Evolutionary conservation across 2,888 invertebrate species (phyloP), one percentile per base, ranked within the genome.

Genomic region (Julus scandinavius): DNA sequence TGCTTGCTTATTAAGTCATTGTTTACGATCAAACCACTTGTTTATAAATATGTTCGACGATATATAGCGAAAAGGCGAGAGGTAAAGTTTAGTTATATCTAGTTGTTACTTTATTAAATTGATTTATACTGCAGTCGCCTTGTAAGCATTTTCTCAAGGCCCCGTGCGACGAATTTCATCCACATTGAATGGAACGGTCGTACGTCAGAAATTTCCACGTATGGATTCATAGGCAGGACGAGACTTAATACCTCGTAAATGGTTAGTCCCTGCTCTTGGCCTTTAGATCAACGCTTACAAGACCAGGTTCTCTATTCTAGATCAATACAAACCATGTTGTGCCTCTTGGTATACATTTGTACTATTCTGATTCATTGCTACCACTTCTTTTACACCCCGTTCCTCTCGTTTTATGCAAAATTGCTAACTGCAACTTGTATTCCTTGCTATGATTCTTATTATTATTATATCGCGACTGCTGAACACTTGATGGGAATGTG

Each of bases 251-350:
- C 29, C 29, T 29, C 29, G n/a, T 17, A 29, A 63, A 20, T 63
- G 63, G 20, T 63, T 63, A 63, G 63, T 63, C 63, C 63, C 9
- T 13, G 63, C 63, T 63, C 63, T 20, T 20, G 63, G 63, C 63
- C 63, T 63, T 63, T 63, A 63, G 63, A 63, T n/a, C 20, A 63
- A 63, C 63, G 63, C 63, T 63, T 63, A 63, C 63, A 63, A 63
- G 63, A n/a, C 63, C 63, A 63, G 63, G 63, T 20, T 63, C 63
- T 63, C 63, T 63, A 63, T 63, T 63, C 63, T 63, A 63, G 63
- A 63, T 63, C 63, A 63, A 63, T 63, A 63, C 63, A 63, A 63
- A 63, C 63, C 63, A 63, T 63, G 63, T 63, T 63, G 63, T 63
- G 63, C 63, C 63, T 63, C 63, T 63, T 63, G 63, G 63, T 63